Conservation (phyloP, 2,113 vertebrate genomes). For the Leucopternis melanops region DNA sequence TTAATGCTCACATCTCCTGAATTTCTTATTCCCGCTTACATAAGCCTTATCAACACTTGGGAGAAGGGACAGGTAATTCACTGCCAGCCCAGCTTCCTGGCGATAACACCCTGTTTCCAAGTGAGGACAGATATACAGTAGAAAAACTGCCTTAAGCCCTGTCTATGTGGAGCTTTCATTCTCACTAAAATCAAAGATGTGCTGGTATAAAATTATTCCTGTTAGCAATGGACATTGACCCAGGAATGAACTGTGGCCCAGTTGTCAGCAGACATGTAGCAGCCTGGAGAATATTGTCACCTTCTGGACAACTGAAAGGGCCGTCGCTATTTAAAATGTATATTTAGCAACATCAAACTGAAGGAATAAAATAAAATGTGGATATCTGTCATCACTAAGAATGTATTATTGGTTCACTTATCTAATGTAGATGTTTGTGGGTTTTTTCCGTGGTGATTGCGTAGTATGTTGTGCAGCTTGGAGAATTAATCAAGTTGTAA, state of each 20-base stretch:
- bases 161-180: background rate
- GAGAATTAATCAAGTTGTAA: background rate
- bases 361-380: background rate
- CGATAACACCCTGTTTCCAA: background rate
- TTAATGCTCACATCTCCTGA: background rate
- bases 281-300: background rate
- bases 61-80: background rate
- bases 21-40: background rate
- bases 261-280: background rate
- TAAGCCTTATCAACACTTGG: background rate
- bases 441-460: background rate
- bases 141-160: background rate
- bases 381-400: background rate
- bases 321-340: background rate
- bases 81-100: background rate
- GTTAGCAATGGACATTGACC: background rate
- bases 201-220: background rate
- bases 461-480: background rate
- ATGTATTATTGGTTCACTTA: background rate
- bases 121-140: background rate
- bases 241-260: background rate
- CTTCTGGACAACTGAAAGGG: background rate
- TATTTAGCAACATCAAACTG: background rate
- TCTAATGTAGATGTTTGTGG: rapidly evolving
- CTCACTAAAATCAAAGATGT: background rate